phyloP scores from a whole-genome alignment of 2,113 vertebrate species.

The Sceloporus tristichus region DNA sequence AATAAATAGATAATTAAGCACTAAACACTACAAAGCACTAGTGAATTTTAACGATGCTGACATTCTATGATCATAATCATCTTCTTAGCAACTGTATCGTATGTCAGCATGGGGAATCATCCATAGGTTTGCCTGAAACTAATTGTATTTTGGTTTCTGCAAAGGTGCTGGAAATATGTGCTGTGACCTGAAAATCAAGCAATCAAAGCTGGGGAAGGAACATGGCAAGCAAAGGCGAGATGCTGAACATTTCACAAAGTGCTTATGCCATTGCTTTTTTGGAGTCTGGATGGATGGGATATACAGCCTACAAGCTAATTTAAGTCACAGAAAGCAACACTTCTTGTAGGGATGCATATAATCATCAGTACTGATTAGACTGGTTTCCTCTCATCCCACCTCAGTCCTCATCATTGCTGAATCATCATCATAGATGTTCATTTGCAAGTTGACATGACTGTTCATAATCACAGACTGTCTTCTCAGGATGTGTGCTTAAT shows the following conservation, averaged over 20 bases:
- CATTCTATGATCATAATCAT: no score
- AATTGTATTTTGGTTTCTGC: not conserved
- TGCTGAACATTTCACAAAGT: conserved; percentile 9
- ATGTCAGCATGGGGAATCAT: not conserved
- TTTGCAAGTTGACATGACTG: conserved; percentile 32
- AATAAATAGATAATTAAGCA: not conserved
- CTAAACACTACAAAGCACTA: not conserved
- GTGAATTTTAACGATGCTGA: no score
- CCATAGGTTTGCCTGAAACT: not conserved
- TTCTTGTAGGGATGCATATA: not conserved
- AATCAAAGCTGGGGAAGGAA: not conserved
- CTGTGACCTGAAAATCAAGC: conserved; percentile 1
- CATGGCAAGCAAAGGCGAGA: not conserved
- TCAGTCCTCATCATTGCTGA: conserved; percentile 27
- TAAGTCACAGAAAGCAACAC: not conserved
- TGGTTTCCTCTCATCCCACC: not conserved
- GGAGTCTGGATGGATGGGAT: not conserved
- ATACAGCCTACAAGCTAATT: not conserved
- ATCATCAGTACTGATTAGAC: not conserved
- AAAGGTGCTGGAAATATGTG: not conserved
- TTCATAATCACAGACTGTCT: not conserved
- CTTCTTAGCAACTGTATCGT: no score
- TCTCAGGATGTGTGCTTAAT: not conserved
- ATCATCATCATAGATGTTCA: conserved; percentile 25
- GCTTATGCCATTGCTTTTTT: not conserved